Conservation (phyloP, 2,888 invertebrate genomes). For the Drosophila mimica region DNA sequence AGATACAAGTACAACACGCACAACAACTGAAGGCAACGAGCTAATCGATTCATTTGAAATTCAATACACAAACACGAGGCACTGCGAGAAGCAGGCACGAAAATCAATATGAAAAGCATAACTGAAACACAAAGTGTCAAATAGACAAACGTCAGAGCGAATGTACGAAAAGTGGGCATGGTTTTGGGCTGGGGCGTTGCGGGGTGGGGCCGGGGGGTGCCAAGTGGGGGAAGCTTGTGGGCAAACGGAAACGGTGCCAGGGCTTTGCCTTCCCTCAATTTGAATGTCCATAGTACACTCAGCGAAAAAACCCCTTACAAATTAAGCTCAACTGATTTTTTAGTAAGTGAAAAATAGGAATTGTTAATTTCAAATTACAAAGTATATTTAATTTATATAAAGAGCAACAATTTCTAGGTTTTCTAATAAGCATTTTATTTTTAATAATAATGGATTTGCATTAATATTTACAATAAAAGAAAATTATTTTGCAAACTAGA, state of each 20-base stretch:
- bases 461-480: not conserved
- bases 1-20: conserved; percentile 41
- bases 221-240: not conserved
- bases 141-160: conserved; percentile 66
- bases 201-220: not conserved
- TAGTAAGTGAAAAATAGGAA: not conserved
- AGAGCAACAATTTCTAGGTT: not conserved
- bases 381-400: not conserved
- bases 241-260: conserved; percentile 45
- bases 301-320: not conserved
- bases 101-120: conserved; percentile 80
- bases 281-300: conserved; percentile 18
- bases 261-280: conserved; percentile 38
- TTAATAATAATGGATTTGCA: not conserved
- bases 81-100: conserved; percentile 44
- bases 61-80: conserved; percentile 79
- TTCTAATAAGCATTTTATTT: not conserved
- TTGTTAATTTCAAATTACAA: not conserved
- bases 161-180: conserved; percentile 6
- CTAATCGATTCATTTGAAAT: conserved; percentile 82
- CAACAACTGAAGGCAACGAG: conserved; percentile 64
- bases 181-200: not conserved
- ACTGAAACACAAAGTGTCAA: conserved; percentile 81
- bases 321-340: not conserved
- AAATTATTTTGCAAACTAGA: not conserved